A percentile compares a stretch with the other conserved stretches of the same genome.
phyloP scores from a whole-genome alignment of 1,140 invertebrate genomes.

The Polypedilum vanderplanki region DNA sequence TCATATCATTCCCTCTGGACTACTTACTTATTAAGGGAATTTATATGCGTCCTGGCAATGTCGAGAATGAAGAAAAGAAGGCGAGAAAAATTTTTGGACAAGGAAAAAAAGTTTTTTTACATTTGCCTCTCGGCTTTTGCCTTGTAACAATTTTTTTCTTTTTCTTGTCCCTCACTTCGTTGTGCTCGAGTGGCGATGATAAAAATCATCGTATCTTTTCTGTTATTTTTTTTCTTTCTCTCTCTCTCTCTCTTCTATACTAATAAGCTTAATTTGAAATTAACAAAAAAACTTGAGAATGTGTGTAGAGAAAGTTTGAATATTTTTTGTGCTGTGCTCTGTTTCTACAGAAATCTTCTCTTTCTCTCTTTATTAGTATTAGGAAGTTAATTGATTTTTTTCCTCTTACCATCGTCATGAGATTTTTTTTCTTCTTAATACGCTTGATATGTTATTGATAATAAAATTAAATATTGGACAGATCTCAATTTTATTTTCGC shows the following conservation, averaged over 20 bases:
- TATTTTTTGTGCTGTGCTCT: neutral
- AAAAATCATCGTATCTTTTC: neutral
- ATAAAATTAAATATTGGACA: neutral
- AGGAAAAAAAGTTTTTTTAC: neutral
- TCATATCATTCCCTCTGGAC: slow-evolving; percentile 11
- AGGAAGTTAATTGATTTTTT: slow-evolving; percentile 12
- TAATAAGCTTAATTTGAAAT: slow-evolving; percentile 20
- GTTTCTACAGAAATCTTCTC: neutral
- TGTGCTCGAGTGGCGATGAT: slow-evolving; percentile 10
- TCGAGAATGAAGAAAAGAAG: neutral
- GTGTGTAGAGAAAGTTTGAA: neutral
- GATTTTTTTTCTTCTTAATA: neutral
- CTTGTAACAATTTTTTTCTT: neutral
- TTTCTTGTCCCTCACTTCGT: neutral
- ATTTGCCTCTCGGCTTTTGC: neutral
- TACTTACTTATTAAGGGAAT: slow-evolving; percentile 19
- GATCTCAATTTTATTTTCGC: neutral
- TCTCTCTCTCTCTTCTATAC: neutral
- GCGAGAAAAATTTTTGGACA: neutral
- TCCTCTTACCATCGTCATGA: neutral
- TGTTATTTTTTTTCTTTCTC: too few species aligned
- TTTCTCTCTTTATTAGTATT: neutral
- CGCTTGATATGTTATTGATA: neutral
- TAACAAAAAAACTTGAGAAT: neutral
- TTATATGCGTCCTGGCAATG: neutral